Evolutionary conservation across 2,888 invertebrate species (phyloP).

Genomic region (Pinctada fucata): DNA sequence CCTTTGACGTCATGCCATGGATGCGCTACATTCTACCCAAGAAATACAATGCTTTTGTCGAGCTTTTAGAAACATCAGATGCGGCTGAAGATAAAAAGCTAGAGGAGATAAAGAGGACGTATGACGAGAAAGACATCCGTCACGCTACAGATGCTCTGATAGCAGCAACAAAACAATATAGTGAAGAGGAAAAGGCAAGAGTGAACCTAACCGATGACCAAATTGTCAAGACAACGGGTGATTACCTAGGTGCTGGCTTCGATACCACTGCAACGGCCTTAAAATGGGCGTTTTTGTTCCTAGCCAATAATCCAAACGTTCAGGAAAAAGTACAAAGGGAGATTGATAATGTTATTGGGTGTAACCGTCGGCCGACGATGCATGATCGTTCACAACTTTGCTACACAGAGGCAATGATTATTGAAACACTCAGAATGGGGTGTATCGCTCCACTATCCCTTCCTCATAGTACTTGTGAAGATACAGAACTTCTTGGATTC

Average conservation of each 20-base stretch:
- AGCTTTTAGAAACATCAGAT: conserved; percentile 32
- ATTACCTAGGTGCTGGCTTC: conserved; percentile 27
- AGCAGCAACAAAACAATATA: conserved; percentile 16
- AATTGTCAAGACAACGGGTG: conserved; percentile 10
- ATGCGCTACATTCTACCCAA: conserved; percentile 37
- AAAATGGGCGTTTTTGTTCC: conserved; percentile 25
- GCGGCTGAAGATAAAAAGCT: conserved; percentile 25
- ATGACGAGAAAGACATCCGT: conserved; percentile 38
- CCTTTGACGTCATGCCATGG: conserved; percentile 51
- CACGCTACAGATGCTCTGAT: conserved; percentile 49
- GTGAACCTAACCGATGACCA: conserved; percentile 18
- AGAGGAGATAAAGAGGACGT: conserved; percentile 42
- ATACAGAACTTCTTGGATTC: too few species aligned
- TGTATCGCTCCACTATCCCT: conserved; percentile 16
- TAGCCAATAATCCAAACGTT: conserved; percentile 12
- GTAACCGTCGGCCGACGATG: background rate
- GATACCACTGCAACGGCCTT: conserved; percentile 24
- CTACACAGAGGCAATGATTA: conserved; percentile 24
- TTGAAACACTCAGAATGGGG: conserved; percentile 14
- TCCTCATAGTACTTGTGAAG: conserved; percentile 8
- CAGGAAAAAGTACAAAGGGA: conserved; percentile 22
- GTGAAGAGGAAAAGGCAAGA: background rate
- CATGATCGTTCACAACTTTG: conserved; percentile 23
- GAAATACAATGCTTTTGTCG: conserved; percentile 16
- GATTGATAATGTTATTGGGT: conserved; percentile 24